Evolutionary conservation across 1,140 invertebrate species (phyloP).

Genomic region (Chrysopa pallens): DNA sequence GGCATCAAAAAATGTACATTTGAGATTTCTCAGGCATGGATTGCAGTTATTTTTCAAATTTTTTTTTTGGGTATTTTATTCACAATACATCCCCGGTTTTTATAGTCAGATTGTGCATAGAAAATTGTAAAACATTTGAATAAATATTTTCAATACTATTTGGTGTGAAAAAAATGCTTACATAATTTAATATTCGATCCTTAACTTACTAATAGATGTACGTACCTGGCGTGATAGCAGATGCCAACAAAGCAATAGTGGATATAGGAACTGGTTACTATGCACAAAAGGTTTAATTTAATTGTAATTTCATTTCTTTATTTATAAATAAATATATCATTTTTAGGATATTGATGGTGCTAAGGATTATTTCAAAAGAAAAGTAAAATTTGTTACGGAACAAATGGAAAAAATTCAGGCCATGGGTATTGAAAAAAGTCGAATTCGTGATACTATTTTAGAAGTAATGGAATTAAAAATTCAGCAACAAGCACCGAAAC

Average conservation of each 20-base stretch:
- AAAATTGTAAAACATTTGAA: too few relatives aligned
- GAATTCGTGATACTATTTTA: conserved; percentile 60
- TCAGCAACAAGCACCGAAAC: conserved; percentile 15
- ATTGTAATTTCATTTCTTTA: not conserved
- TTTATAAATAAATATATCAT: conserved; percentile 7
- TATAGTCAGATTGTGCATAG: too few relatives aligned
- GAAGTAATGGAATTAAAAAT: conserved; percentile 51
- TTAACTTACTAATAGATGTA: conserved; percentile 49
- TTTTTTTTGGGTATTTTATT: too few relatives aligned
- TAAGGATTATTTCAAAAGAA: conserved; percentile 83
- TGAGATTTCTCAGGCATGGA: too few relatives aligned
- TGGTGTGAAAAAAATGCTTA: too few relatives aligned
- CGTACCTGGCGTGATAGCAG: conserved; percentile 68
- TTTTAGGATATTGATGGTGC: conserved; percentile 55
- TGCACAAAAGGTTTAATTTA: conserved; percentile 56
- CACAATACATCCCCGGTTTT: too few relatives aligned
- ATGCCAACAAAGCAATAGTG: conserved; percentile 70
- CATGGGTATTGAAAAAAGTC: conserved; percentile 69
- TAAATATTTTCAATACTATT: too few relatives aligned
- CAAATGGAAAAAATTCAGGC: conserved; percentile 88
- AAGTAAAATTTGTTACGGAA: conserved; percentile 76
- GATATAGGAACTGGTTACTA: conserved; percentile 93
- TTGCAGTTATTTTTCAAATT: too few relatives aligned
- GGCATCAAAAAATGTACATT: too few relatives aligned
- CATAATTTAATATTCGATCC: conserved; percentile 2